Evolutionary conservation across 2,888 invertebrate species (phyloP).

Genomic region (Lampropteryx suffumata): DNA sequence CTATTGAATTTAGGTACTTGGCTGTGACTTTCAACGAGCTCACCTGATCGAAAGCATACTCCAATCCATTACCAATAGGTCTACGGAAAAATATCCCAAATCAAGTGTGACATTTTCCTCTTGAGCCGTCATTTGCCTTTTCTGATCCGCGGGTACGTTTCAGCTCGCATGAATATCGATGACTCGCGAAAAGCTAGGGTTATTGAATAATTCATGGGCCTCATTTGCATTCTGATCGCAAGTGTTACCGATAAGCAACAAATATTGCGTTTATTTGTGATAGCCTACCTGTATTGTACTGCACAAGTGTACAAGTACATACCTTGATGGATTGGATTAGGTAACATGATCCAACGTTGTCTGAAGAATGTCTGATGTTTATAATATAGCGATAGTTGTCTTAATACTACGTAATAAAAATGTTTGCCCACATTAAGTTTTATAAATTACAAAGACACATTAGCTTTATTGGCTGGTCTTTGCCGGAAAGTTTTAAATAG

Average conservation of each 20-base stretch:
- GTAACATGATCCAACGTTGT: too few relatives aligned
- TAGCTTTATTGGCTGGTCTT: conserved; percentile 15
- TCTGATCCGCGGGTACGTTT: conserved; percentile 19
- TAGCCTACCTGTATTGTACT: not conserved
- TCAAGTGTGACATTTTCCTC: conserved; percentile 21
- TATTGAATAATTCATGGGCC: conserved; percentile 41
- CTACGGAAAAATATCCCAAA: conserved; percentile 1
- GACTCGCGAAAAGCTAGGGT: conserved; percentile 38
- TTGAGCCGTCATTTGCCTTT: conserved; percentile 19
- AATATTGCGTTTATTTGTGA: conserved; percentile 8
- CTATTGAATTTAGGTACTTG: too few relatives aligned
- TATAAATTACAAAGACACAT: conserved; percentile 9
- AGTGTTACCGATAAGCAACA: conserved; percentile 33
- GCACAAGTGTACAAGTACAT: too few relatives aligned
- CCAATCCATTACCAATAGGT: not conserved
- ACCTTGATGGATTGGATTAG: not conserved
- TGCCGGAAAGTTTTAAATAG: conserved; percentile 30
- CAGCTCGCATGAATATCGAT: conserved; percentile 40
- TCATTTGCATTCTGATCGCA: conserved; percentile 38
- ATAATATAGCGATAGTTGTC: too few relatives aligned
- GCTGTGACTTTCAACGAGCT: too few relatives aligned
- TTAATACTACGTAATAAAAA: not conserved
- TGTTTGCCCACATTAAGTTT: not conserved
- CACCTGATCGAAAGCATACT: too few relatives aligned
- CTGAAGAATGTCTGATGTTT: too few relatives aligned